A percentile compares a stretch with the other conserved stretches of the same genome.
Conservation (phyloP, 2,888 invertebrate genomes). For the Agonopterix subpropinquella region DNA sequence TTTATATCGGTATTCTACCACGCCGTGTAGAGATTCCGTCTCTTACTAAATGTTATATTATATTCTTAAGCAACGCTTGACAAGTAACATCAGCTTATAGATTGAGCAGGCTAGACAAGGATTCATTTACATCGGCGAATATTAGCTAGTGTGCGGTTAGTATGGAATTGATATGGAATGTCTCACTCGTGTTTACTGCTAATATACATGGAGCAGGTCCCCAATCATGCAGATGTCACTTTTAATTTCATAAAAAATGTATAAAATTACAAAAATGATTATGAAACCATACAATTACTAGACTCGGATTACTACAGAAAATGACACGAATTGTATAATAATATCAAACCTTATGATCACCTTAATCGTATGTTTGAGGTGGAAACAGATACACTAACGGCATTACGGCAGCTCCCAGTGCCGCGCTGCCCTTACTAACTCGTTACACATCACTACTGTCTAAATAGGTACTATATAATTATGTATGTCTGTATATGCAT, state of each 20-base stretch:
- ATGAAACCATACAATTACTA: constrained; percentile 56
- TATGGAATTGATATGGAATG: constrained; percentile 68
- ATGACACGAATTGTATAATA: constrained; percentile 58
- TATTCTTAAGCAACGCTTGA: too few relatives aligned
- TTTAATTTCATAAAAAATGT: constrained; percentile 66
- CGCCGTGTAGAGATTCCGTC: too few relatives aligned
- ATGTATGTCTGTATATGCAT: constrained; percentile 65
- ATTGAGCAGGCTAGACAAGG: too few relatives aligned
- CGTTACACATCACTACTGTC: constrained; percentile 60
- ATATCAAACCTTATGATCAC: constrained; percentile 61
- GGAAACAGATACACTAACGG: constrained; percentile 48
- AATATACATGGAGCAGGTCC: constrained; percentile 46
- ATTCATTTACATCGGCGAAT: not conserved
- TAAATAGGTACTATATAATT: constrained; percentile 50
- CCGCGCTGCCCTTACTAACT: constrained; percentile 43
- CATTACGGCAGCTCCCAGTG: constrained; percentile 40
- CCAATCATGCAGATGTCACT: constrained; percentile 55
- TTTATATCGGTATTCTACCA: too few relatives aligned
- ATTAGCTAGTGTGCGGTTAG: constrained; percentile 12
- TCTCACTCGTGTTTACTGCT: constrained; percentile 66
- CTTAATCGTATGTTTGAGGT: constrained; percentile 53
- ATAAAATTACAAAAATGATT: constrained; percentile 73
- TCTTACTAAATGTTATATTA: too few relatives aligned
- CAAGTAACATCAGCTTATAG: too few relatives aligned
- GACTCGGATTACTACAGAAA: constrained; percentile 49